These are phyloP conservation scores for Leptodactylus fuscus DNA, from an alignment of 2,113 vertebrate species.

Conservation along the genomic window DNA sequence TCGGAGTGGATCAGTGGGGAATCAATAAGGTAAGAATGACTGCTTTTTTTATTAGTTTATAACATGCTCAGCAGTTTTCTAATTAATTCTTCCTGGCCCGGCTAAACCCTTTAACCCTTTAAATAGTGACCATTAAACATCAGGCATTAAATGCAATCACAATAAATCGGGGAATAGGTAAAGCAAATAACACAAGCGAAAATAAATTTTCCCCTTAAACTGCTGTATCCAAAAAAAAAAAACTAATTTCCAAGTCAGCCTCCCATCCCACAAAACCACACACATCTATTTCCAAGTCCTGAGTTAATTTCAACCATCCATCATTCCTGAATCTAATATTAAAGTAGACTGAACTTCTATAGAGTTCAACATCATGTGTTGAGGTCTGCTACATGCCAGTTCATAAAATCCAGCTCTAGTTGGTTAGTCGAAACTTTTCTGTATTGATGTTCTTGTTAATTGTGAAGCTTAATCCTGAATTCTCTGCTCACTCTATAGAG, in stretches of 20 bases:
- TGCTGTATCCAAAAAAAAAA: not conserved
- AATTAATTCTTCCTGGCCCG: too few species aligned
- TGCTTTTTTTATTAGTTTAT: too few species aligned
- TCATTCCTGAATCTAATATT: conserved; percentile 56
- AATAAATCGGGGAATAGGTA: not conserved
- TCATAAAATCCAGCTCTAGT: conserved; percentile 51
- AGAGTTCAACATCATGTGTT: conserved; percentile 51
- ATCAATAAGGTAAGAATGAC: too few species aligned
- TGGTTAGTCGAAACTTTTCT: conserved; percentile 51
- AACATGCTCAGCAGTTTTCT: too few species aligned
- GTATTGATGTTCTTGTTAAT: conserved; percentile 43
- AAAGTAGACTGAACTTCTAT: conserved; percentile 56
- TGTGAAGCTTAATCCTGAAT: not conserved
- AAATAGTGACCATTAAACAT: too few species aligned
- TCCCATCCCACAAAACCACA: conserved; percentile 48
- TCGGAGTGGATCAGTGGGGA: too few species aligned
- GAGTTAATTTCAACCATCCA: conserved; percentile 60
- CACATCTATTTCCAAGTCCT: conserved; percentile 56
- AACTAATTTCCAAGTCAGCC: conserved; percentile 36
- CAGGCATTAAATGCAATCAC: conserved; percentile 12
- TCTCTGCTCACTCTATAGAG: not conserved
- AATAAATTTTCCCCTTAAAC: not conserved
- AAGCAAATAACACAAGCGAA: not conserved
- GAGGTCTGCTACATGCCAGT: conserved; percentile 54
- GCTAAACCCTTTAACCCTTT: not conserved